phyloP scores from a whole-genome alignment of 2,888 invertebrate species.

The Lasioglossum zephyrum region DNA sequence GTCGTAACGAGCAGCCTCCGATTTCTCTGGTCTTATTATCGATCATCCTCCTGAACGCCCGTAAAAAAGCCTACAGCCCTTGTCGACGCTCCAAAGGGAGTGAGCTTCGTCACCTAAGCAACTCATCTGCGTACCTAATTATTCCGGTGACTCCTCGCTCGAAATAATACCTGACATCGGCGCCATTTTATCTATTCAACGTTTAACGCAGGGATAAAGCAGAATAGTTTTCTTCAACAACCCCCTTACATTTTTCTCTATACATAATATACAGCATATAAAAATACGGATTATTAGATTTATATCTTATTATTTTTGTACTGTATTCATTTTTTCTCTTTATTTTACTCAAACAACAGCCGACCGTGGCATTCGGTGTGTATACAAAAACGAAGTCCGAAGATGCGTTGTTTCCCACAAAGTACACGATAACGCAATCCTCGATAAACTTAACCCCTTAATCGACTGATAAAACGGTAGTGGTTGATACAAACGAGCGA shows the following conservation, averaged over 20 bases:
- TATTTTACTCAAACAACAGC: no score
- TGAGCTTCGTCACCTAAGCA: not conserved
- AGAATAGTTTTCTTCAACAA: no score
- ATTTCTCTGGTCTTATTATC: conserved; percentile 26
- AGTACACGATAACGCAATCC: not conserved
- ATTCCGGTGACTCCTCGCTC: not conserved
- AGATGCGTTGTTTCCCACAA: not conserved
- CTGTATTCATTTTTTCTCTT: no score
- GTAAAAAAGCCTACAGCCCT: not conserved
- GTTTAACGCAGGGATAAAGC: no score
- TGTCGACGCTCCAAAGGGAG: not conserved
- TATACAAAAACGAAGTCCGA: not conserved
- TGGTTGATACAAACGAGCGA: not conserved
- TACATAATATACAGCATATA: no score
- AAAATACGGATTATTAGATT: no score
- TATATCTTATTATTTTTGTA: no score
- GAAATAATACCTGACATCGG: not conserved
- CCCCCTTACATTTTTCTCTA: no score
- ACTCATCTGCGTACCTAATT: not conserved
- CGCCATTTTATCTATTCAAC: not conserved
- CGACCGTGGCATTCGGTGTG: no score
- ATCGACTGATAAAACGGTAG: not conserved
- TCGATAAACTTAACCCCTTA: not conserved
- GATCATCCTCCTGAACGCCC: not conserved
- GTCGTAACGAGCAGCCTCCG: conserved; percentile 44